Percentiles rank a stretch among this genome's conserved stretches.
Evolutionary conservation across 2,888 invertebrate species (phyloP).

Genomic region (Philonicus albiceps): DNA sequence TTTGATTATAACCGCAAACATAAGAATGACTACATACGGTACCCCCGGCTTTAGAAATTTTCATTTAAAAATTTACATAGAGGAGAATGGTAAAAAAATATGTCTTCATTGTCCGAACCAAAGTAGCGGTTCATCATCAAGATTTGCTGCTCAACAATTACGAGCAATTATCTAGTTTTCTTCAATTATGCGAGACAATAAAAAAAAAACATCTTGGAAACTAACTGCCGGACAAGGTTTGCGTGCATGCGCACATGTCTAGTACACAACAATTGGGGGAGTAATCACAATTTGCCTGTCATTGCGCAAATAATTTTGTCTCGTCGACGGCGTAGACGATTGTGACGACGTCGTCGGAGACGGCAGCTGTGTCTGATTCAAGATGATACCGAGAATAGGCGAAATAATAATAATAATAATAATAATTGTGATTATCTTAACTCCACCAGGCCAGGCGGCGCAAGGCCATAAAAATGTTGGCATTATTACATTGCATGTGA

Average conservation of each 20-base stretch:
- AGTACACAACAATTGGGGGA: neutral
- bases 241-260: constrained; percentile 30
- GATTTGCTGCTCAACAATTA: constrained; percentile 19
- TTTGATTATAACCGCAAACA: neutral
- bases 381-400: neutral
- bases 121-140: neutral
- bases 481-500: constrained; percentile 19
- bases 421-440: constrained; percentile 12
- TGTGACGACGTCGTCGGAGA: neutral
- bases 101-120: neutral
- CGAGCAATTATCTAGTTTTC: constrained; percentile 27
- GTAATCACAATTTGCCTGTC: constrained; percentile 35
- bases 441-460: neutral
- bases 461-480: neutral
- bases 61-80: neutral
- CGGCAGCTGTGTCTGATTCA: neutral
- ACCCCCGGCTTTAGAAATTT: neutral
- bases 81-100: neutral
- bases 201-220: constrained; percentile 10
- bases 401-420: neutral
- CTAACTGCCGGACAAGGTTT: neutral
- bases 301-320: constrained; percentile 33
- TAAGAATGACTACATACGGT: neutral
- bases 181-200: constrained; percentile 20
- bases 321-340: neutral